Conservation (phyloP, 2,113 vertebrate genomes). For the Typhlomys cinereus region DNA sequence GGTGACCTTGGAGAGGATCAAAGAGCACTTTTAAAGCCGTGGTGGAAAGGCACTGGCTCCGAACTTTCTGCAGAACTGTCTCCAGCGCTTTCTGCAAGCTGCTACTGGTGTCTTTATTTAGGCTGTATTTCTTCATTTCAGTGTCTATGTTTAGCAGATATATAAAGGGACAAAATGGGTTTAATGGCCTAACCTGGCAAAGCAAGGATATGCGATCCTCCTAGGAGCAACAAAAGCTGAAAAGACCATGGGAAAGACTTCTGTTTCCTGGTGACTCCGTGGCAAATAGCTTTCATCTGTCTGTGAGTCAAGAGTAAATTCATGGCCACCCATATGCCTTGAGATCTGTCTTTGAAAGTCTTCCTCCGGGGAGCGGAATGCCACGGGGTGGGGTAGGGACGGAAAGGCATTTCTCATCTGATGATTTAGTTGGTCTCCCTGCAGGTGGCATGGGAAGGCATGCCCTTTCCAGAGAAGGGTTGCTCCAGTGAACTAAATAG, state of each 20-base stretch:
- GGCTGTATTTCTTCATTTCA: conserved; percentile 73
- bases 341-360: conserved; percentile 39
- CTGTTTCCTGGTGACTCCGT: conserved; percentile 52
- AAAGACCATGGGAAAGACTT: conserved; percentile 41
- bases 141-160: conserved; percentile 67
- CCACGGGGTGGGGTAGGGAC: neutral
- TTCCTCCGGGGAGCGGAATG: neutral
- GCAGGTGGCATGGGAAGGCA: neutral
- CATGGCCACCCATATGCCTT: neutral
- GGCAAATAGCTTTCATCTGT: conserved; percentile 47
- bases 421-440: neutral
- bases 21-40: conserved; percentile 54
- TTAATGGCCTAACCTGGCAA: conserved; percentile 65
- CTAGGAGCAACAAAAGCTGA: conserved; percentile 59
- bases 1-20: conserved; percentile 50
- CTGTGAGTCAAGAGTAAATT: conserved; percentile 46
- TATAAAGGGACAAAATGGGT: conserved; percentile 64
- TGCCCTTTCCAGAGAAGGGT: neutral
- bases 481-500: neutral
- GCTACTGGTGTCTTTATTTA: conserved; percentile 67
- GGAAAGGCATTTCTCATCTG: neutral
- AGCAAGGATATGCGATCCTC: conserved; percentile 46
- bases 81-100: conserved; percentile 64
- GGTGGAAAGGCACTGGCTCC: neutral
- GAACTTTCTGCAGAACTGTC: conserved; percentile 56